Base-by-base conservation (phyloP, 1,140 invertebrate species). In the Aporrectodea caliginosa region DNA sequence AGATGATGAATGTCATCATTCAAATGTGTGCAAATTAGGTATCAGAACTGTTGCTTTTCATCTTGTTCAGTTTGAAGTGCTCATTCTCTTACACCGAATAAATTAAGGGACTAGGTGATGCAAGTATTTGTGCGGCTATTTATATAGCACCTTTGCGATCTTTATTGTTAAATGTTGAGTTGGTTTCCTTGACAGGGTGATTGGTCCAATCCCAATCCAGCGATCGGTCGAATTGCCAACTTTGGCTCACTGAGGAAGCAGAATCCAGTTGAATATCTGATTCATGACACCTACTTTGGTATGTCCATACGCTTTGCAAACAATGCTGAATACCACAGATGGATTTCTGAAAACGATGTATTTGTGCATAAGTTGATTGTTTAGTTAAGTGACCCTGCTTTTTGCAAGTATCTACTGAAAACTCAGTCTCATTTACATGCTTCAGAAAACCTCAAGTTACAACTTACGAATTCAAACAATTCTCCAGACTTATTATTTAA, bases 241-340 rank as follows among this genome's bases (percentile, higher is more conserved):
- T 99, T 98, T 89, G 97, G 95, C 71, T 95, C 95, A 16, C 90
- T 99, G n/a, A 92, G 96, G 79, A 99, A 99, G 90, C 90, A 98
- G 72, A 91, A 97, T 78, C 93, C 98, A 84, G 96, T 98, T 82
- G 97, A 97, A 89, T 99, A 97, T 90, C 93, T 93, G 86, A 98
- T 99, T 73, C 94, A 97, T 85, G 97, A 99, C 83, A 92, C 95
- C 82, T 95, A 93, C 83, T 97, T 98, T 87, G 95, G 93, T 95
- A 88, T 90, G 90, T 76, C 31, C 0, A n/a, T n/a, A n/a, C n/a
- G 22, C 22, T 22, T 58, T 58, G 6, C 22, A 12, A 12, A 58
- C 6, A 58, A 12, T 22, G 6, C 22, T 22, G 22, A 58, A 58
- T 58, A 12, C 43, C 6, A 58, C 6, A 58, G 22, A 58, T 6